Conservation (phyloP, 1,140 invertebrate genomes). For the Drosophila aff. region DNA sequence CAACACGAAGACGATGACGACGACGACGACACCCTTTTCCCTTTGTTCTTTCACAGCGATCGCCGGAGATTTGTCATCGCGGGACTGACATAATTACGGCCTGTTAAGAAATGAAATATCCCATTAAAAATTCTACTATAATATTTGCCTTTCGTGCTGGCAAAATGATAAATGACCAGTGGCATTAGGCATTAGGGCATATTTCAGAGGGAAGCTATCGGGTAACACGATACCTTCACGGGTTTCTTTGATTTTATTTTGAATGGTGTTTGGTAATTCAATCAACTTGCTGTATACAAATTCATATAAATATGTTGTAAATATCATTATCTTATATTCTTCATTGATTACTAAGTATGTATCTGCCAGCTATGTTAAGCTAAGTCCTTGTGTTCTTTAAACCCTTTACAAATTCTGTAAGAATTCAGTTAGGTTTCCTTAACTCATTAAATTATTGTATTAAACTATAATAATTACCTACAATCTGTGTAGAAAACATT, state of each 20-base stretch:
- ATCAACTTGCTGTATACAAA: too few species aligned
- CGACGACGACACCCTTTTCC: constrained; percentile 11
- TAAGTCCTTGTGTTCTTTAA: not conserved
- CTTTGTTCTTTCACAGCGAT: constrained; percentile 23
- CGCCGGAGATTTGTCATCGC: constrained; percentile 38
- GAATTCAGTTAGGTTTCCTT: not conserved
- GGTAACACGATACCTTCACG: constrained; percentile 32
- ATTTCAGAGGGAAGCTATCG: constrained; percentile 1
- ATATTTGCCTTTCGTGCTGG: constrained; percentile 17
- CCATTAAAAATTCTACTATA: constrained; percentile 59
- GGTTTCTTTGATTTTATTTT: not conserved
- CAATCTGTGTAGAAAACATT: not conserved
- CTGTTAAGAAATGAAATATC: constrained; percentile 67
- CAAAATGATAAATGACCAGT: constrained; percentile 43
- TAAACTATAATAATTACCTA: not conserved
- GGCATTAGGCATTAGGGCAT: constrained; percentile 24
- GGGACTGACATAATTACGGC: constrained; percentile 69
- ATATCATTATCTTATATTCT: not conserved
- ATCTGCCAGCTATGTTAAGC: not conserved
- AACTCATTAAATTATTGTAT: too few species aligned
- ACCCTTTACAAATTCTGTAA: not conserved
- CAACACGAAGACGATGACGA: not conserved
- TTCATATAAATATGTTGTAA: not conserved
- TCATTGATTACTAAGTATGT: not conserved
- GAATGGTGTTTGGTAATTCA: not conserved